phyloP scores from a whole-genome alignment of 2,113 vertebrate species.

The Cryptomyrus ogoouensis region DNA sequence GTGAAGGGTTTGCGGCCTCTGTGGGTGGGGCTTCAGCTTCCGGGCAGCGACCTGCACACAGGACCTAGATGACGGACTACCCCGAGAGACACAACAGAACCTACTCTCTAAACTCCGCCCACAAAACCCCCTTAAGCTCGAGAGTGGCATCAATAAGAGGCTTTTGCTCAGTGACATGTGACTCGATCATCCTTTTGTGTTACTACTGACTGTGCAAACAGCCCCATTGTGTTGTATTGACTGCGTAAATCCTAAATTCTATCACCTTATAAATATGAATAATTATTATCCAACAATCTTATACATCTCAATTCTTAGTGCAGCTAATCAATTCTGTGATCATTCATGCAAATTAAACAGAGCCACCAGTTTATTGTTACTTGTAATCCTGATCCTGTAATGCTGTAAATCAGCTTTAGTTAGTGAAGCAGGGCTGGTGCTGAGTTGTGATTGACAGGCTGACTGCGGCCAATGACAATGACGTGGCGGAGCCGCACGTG shows the following conservation, averaged over 20 bases:
- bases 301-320: not conserved
- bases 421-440: not conserved
- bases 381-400: not conserved
- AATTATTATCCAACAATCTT: not conserved
- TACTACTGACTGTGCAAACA: not conserved
- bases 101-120: not conserved
- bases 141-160: not conserved
- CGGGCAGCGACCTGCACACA: constrained; percentile 75
- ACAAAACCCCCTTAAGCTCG: not conserved
- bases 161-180: not conserved
- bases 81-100: not conserved
- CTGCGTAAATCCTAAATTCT: not conserved
- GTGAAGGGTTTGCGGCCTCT: constrained; percentile 85
- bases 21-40: constrained; percentile 86
- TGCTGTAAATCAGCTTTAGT: not conserved
- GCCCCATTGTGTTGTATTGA: not conserved
- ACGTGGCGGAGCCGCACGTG: not conserved
- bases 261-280: not conserved
- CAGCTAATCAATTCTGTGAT: not conserved
- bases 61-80: not conserved
- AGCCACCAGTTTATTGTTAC: not conserved
- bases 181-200: not conserved
- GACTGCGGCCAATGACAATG: not conserved
- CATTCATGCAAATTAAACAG: not conserved
- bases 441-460: not conserved